Base-by-base conservation (phyloP, 2,797 vertebrate species). In the Chrysocyon brachyurus region DNA sequence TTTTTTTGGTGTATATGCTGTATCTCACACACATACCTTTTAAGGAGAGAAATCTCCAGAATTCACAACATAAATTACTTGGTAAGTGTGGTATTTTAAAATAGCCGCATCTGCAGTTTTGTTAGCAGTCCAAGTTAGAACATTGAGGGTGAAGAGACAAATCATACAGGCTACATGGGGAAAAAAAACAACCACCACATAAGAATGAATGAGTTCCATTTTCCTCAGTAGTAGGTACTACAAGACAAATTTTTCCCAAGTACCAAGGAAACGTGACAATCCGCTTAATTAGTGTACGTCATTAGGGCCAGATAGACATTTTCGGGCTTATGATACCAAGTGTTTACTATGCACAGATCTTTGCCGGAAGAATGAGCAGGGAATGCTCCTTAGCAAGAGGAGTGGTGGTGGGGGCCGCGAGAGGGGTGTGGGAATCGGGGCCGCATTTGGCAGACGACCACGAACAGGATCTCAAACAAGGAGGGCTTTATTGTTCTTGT, bases 351-450 rank as follows among this genome's bases (percentile, higher is more conserved):
- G 52, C 12, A 28, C 22, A 31, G 61, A 72, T 59, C 15, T 73
- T 88, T 57, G 64, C 83, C 40, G 52, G 28, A 59, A 84, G 36
- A 56, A 40, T 19, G 5, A 5, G 28, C 28, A 2, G 49, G 70
- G 61, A 21, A 28, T 28, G 52, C 26, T 64, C 10, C 26, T 9
- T 11, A 52, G 31, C 31, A 33, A 9, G n/a, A n/a, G 33, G 46
- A 22, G 7, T 1, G 0, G 0, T 6, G 49, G 3, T 14, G 12
- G 12, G 61, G 28, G 1, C 1, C 5, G 56, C 15, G 31, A 12
- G n/a, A 11, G 1, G 5, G 63, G 1, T 9, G 4, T 0, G 54
- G 75, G 54, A 4, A 9, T 63, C 75, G 2, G 87, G 52, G n/a
- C 22, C 11, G 0, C 28, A 14, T 8, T 28, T 59, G 19, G 24